Evolutionary conservation across 2,113 vertebrate species (phyloP).

Genomic region (Etheostoma cragini): DNA sequence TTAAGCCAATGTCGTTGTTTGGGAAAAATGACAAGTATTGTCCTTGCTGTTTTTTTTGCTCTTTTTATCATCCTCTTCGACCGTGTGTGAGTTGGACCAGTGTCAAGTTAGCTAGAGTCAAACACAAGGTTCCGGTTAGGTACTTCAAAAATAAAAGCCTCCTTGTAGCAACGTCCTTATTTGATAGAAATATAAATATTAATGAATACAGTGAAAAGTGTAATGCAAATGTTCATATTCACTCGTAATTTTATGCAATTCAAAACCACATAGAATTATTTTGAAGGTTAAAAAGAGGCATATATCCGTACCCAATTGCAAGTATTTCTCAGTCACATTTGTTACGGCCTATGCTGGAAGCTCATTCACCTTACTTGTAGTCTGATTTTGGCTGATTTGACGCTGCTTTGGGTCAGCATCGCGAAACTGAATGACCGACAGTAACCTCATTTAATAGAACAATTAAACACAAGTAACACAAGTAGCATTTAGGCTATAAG

Average conservation of each 20-base stretch:
- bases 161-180: not conserved
- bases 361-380: fast-evolving
- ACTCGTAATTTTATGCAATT: fast-evolving
- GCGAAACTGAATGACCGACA: conserved; percentile 78
- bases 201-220: not conserved
- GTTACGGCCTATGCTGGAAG: conserved; percentile 35
- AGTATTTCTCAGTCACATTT: not conserved
- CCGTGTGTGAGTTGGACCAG: not conserved
- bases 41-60: not conserved
- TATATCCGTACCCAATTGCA: not conserved
- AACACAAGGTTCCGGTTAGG: not conserved
- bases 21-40: not conserved
- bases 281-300: not conserved
- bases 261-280: fast-evolving
- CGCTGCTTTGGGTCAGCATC: conserved; percentile 31
- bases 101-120: not conserved
- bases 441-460: conserved; percentile 76
- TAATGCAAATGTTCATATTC: fast-evolving
- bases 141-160: conserved; percentile 41
- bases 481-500: not conserved
- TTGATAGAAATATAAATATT: no score
- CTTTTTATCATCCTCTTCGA: conserved; percentile 1
- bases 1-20: not conserved
- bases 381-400: conserved; percentile 30
- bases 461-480: conserved; percentile 52